Conservation (phyloP, 2,113 vertebrate genomes). For the Pao palembangensis region DNA sequence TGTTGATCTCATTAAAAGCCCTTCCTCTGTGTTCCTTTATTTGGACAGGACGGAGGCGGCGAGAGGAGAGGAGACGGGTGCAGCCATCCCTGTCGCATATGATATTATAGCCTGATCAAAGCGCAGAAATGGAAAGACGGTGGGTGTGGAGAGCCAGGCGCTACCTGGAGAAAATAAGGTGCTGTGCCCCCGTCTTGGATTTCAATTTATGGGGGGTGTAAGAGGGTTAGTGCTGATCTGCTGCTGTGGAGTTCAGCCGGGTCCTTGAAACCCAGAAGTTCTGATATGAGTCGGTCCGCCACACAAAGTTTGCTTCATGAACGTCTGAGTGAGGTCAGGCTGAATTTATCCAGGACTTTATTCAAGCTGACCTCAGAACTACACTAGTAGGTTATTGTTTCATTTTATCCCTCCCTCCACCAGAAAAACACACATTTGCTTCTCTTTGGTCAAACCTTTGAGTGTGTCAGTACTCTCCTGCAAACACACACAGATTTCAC, state of each 20-base stretch:
- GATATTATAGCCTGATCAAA: conserved; percentile 62
- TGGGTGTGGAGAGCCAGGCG: conserved; percentile 31
- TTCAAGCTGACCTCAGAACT: no score
- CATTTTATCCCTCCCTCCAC: no score
- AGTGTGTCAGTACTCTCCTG: no score
- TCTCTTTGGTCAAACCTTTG: no score
- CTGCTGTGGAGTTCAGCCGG: conserved; percentile 20
- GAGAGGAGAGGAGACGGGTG: conserved; percentile 32
- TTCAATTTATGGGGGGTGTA: conserved; percentile 35
- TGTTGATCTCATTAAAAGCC: conserved; percentile 85
- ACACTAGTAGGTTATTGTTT: no score
- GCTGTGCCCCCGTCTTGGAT: conserved; percentile 27
- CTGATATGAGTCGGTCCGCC: conserved; percentile 1
- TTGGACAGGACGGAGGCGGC: conserved; percentile 38
- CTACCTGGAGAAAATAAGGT: conserved; percentile 32
- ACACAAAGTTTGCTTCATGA: not conserved
- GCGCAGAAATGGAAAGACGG: conserved; percentile 14
- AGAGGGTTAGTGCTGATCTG: conserved; percentile 11
- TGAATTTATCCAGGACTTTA: no score
- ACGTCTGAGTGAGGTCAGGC: no score
- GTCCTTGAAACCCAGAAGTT: conserved; percentile 25
- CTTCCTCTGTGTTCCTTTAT: conserved; percentile 72
- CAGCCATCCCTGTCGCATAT: conserved; percentile 54
- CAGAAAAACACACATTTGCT: no score
- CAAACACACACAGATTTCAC: no score